These are phyloP conservation scores for Telmatherina bonti DNA, from an alignment of 2,797 vertebrate species.

Conservation along the genomic window DNA sequence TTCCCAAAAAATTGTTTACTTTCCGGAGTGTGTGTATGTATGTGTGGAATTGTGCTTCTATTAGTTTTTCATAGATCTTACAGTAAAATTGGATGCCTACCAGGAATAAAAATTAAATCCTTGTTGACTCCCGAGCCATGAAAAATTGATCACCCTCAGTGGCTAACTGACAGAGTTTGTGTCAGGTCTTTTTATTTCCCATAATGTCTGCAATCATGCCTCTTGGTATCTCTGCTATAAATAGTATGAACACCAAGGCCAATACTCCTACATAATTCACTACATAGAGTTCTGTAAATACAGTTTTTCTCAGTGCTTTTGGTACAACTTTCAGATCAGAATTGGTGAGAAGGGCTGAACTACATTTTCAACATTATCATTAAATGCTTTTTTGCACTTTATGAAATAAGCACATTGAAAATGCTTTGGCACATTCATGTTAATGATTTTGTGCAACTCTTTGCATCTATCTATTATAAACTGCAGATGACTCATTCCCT, in stretches of 20 bases:
- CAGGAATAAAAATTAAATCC: slow-evolving; percentile 76
- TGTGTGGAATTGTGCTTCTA: slow-evolving; percentile 56
- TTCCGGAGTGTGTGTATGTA: slow-evolving; percentile 36
- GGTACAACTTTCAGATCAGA: slow-evolving; percentile 4
- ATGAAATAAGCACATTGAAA: slow-evolving; percentile 1
- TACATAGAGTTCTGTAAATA: slow-evolving; percentile 14
- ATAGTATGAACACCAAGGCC: slow-evolving; percentile 15
- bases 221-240: slow-evolving; percentile 28
- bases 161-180: slow-evolving; percentile 49
- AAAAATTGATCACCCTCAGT: slow-evolving; percentile 71
- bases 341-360: background rate
- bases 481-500: background rate
- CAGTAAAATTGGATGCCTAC: slow-evolving; percentile 59
- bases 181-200: slow-evolving; percentile 49
- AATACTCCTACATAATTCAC: slow-evolving; percentile 21
- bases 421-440: background rate
- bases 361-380: background rate
- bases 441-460: background rate
- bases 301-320: slow-evolving; percentile 2
- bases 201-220: slow-evolving; percentile 44
- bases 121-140: slow-evolving; percentile 61
- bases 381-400: background rate
- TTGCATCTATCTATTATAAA: background rate
- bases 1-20: slow-evolving; percentile 78
- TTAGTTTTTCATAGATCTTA: slow-evolving; percentile 68